Evolutionary conservation across 2,797 vertebrate genomes (phyloP).

Genomic region (Dryobates pubescens): DNA sequence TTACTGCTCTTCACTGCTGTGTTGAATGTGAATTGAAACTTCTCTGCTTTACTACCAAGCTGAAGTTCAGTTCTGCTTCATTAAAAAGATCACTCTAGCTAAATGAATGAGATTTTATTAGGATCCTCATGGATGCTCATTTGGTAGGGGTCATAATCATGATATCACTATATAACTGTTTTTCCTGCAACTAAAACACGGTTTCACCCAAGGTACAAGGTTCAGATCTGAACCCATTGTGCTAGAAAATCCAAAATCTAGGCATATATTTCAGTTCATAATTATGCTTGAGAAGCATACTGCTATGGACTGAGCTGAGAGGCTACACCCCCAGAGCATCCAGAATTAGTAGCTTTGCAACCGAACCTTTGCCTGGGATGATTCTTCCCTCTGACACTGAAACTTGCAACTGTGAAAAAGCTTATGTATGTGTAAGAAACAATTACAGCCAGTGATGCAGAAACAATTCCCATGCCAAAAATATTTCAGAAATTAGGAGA

Average conservation of each 20-base stretch:
- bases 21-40: neutral
- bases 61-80: conserved; percentile 4
- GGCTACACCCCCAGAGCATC: neutral
- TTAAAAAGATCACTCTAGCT: neutral
- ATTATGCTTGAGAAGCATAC: neutral
- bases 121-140: neutral
- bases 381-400: neutral
- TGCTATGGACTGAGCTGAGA: neutral
- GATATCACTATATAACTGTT: neutral
- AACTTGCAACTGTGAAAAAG: neutral
- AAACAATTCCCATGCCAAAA: conserved; percentile 46
- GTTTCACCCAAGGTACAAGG: neutral
- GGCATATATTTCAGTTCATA: neutral
- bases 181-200: neutral
- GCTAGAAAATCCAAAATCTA: neutral
- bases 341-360: neutral
- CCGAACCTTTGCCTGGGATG: neutral
- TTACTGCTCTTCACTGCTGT: neutral
- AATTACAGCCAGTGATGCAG: conserved; percentile 39
- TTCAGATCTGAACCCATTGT: neutral
- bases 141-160: neutral
- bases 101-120: neutral
- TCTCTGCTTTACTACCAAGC: neutral
- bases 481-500: conserved; percentile 39
- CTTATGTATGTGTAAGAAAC: conserved; percentile 28